Evolutionary conservation across 2,888 invertebrate species (phyloP), one percentile per base, ranked within the genome.

Genomic region (Ornithoptera alexandrae): DNA sequence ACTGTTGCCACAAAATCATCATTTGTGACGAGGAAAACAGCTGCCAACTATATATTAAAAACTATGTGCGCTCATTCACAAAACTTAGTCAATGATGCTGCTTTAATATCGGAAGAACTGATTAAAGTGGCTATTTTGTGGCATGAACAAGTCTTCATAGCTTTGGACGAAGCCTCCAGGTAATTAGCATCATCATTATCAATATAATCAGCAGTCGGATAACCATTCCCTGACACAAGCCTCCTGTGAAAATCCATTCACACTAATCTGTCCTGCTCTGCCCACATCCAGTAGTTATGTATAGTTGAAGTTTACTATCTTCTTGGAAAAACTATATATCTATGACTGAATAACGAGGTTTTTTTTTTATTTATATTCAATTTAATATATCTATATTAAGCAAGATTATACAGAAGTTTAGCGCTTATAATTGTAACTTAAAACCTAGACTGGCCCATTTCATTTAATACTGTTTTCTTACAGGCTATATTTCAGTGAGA

Each of bases 91-190:
- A 96, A 96, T 74, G 99, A 99, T 85, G 99, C 99, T 0, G 95
- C 98, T 78, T 95, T 98, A 94, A 98, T 98, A 75, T 96, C 98
- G 65, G 98, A 99, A 76, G 99, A 99, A 86, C 91, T 99, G 74
- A 99, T 99, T 70, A 94, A 99, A 69, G 98, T 99, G 0, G 99
- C 99, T 4, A 99, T 99, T 78, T 92, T 99, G 68, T 99, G 99
- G 99, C 99, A 99, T 82, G 99, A 99, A 84, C 95, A 98, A 98
- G 92, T 91, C 5, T 86, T 87, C 61, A 89, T 89, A 61, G 99
- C 98, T 0, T 90, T 99, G 22, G 97, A 97, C 81, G 99, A 99
- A 85, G 99, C 99, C 0, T 97, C 97, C 10, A 88, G 95, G 91
- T 88, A 78, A 56, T 22, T 7, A 60, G 8, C 8, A 20, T 68